Conservation (phyloP, 2,797 vertebrate species). For the Chaenodraco wilsoni region DNA sequence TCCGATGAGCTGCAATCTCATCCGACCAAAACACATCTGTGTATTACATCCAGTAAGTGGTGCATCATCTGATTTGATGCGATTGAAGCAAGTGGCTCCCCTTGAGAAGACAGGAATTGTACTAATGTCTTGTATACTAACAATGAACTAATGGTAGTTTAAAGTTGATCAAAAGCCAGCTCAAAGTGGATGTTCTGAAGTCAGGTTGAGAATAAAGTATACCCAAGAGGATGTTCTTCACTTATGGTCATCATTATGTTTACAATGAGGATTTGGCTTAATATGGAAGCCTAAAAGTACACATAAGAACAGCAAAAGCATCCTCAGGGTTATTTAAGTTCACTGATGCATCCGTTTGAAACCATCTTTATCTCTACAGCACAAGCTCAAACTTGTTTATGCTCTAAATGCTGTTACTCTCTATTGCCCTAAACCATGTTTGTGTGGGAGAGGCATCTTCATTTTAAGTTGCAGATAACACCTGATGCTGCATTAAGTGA, state of each 20-base stretch:
- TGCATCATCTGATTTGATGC: slow-evolving; percentile 61
- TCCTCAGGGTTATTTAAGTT: slow-evolving; percentile 32
- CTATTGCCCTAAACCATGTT: slow-evolving; percentile 39
- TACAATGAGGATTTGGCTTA: slow-evolving; percentile 17
- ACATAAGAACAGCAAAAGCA: slow-evolving; percentile 19
- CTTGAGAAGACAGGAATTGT: slow-evolving; percentile 53
- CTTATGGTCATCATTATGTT: slow-evolving; percentile 42
- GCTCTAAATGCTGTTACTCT: neutral
- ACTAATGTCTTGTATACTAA: slow-evolving; percentile 50
- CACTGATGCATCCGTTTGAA: slow-evolving; percentile 33
- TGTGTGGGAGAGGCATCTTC: slow-evolving; percentile 55
- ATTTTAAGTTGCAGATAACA: slow-evolving; percentile 69
- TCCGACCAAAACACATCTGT: slow-evolving; percentile 55
- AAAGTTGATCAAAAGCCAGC: slow-evolving; percentile 55
- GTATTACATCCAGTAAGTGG: slow-evolving; percentile 61
- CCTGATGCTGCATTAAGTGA: slow-evolving; percentile 59
- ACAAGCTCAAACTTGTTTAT: slow-evolving; percentile 12
- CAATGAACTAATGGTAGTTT: slow-evolving; percentile 51
- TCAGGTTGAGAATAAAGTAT: slow-evolving; percentile 41
- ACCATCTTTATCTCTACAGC: slow-evolving; percentile 19
- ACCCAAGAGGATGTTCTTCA: slow-evolving; percentile 33
- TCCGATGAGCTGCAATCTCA: slow-evolving; percentile 43
- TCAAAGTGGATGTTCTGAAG: slow-evolving; percentile 43
- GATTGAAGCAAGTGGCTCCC: slow-evolving; percentile 60
- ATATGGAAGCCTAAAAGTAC: slow-evolving; percentile 9